Evolutionary conservation across 2,113 vertebrate species (phyloP).

Genomic region (Thymallus thymallus): DNA sequence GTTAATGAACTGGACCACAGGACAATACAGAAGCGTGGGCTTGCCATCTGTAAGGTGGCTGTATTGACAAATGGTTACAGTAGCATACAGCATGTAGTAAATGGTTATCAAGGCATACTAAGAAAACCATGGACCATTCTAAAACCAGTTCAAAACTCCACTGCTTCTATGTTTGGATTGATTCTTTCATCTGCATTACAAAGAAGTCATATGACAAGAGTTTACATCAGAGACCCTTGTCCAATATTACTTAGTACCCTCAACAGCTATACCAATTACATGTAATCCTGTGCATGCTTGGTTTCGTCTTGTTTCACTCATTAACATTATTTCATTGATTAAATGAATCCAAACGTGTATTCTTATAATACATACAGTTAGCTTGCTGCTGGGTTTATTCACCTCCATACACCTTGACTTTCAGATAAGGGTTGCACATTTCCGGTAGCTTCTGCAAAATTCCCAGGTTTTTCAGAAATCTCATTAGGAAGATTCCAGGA

Average conservation of each 20-base stretch:
- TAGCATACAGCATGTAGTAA: neutral
- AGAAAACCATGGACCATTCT: neutral
- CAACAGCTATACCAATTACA: neutral
- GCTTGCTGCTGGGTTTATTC: no score
- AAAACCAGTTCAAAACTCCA: neutral
- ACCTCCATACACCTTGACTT: no score
- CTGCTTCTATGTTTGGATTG: neutral
- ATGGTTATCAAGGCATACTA: neutral
- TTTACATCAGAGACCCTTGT: neutral
- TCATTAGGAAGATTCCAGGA: no score
- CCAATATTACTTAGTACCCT: neutral
- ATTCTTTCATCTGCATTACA: neutral
- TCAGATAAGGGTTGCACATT: no score
- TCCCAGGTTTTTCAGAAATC: no score
- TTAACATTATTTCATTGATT: neutral
- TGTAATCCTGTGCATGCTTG: neutral
- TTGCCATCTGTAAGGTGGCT: no score
- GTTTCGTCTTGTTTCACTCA: no score
- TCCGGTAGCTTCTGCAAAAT: no score
- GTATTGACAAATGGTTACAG: no score
- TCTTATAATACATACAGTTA: neutral
- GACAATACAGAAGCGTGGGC: neutral
- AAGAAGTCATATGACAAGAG: neutral
- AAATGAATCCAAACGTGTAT: neutral
- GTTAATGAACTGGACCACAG: no score